These are phyloP conservation scores for Xylota segnis DNA, from an alignment of 2,888 invertebrate species.

Conservation along the genomic window DNA sequence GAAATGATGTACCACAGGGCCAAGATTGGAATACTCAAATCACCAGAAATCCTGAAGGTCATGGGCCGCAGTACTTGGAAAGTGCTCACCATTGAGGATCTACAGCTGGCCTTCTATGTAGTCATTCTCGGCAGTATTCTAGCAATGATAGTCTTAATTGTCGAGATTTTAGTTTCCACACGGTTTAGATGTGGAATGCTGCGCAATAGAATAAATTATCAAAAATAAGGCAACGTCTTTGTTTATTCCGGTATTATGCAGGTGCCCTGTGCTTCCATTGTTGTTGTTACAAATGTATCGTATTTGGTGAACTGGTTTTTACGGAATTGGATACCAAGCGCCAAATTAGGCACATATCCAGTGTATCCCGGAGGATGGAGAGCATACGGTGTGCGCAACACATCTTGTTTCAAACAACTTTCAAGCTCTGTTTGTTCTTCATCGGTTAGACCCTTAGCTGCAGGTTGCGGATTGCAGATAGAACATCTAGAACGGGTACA, in stretches of 20 bases:
- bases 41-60: conserved; percentile 78
- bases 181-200: background rate
- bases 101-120: conserved; percentile 83
- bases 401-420: conserved; percentile 39
- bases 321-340: conserved; percentile 61
- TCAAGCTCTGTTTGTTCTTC: conserved; percentile 57
- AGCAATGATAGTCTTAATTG: conserved; percentile 74
- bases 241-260: conserved; percentile 25
- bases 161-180: conserved; percentile 52
- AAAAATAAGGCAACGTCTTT: background rate
- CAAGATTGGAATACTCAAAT: conserved; percentile 79
- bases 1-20: conserved; percentile 80
- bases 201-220: background rate
- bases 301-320: conserved; percentile 61
- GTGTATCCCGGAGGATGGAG: conserved; percentile 69
- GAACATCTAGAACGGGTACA: conserved; percentile 29
- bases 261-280: conserved; percentile 64
- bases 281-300: conserved; percentile 67
- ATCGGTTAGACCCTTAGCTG: conserved; percentile 19
- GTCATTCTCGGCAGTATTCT: conserved; percentile 80
- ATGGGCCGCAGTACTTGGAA: conserved; percentile 80
- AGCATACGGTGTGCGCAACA: conserved; percentile 63
- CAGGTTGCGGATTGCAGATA: conserved; percentile 47
- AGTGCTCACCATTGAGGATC: conserved; percentile 81
- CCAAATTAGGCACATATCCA: conserved; percentile 67